Percentiles rank a stretch among this genome's conserved stretches.
Evolutionary conservation across 1,140 invertebrate genomes (phyloP).

Genomic region (Pseudomyrmex sp.): DNA sequence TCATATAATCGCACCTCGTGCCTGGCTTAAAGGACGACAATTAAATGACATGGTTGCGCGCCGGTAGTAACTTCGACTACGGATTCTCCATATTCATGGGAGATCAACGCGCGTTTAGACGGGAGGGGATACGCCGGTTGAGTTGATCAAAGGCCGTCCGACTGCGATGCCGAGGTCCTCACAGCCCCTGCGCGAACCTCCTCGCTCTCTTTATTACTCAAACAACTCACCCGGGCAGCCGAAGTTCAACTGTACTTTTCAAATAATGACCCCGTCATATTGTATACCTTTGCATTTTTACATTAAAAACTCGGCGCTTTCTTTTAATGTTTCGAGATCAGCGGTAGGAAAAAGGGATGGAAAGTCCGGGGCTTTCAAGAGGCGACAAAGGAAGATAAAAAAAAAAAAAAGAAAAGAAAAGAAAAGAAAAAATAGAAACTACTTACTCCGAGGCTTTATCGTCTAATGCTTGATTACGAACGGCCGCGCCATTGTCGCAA

Average conservation of each 20-base stretch:
- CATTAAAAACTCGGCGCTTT: slow-evolving; percentile 75
- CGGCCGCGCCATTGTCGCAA: neutral
- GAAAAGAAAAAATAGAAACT: slow-evolving; percentile 3
- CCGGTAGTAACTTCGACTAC: slow-evolving; percentile 61
- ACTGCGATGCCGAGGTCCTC: slow-evolving; percentile 72
- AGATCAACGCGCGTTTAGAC: slow-evolving; percentile 80
- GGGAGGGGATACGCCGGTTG: slow-evolving; percentile 70
- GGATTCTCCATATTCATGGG: slow-evolving; percentile 79
- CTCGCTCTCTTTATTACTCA: slow-evolving; percentile 79
- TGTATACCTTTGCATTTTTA: slow-evolving; percentile 83
- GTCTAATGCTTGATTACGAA: slow-evolving; percentile 4
- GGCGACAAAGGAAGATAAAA: neutral
- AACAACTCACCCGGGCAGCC: slow-evolving; percentile 72
- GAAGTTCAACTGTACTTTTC: slow-evolving; percentile 80
- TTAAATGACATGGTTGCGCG: slow-evolving; percentile 69
- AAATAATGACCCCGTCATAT: slow-evolving; percentile 82
- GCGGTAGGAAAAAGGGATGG: neutral
- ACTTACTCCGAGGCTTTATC: neutral
- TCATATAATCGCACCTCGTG: slow-evolving; percentile 46
- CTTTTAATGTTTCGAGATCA: slow-evolving; percentile 75
- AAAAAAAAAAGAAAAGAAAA: neutral
- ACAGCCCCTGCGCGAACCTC: slow-evolving; percentile 73
- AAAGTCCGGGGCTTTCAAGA: neutral
- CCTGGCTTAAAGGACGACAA: slow-evolving; percentile 69
- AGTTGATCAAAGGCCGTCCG: slow-evolving; percentile 81